phyloP scores from a whole-genome alignment of 2,113 vertebrate species.

The Ptilonorhynchus violaceus region DNA sequence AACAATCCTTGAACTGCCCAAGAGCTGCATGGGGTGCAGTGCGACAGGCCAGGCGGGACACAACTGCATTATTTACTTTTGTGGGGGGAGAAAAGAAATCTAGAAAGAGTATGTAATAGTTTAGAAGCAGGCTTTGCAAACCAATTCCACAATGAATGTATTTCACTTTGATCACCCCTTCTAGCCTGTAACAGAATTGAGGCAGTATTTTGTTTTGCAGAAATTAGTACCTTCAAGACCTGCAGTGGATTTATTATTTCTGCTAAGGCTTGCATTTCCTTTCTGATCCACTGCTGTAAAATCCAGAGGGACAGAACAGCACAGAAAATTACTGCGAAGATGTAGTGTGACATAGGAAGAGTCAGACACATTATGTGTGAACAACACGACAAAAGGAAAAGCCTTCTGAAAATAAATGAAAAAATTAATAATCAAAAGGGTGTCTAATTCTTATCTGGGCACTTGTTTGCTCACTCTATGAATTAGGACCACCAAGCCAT shows the following conservation, averaged over 20 bases:
- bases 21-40: not conserved
- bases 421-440: conserved; percentile 55
- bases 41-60: not conserved
- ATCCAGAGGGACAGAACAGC: conserved; percentile 63
- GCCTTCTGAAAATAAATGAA: conserved; percentile 51
- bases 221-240: conserved; percentile 66
- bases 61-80: not conserved
- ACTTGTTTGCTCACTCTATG: not conserved
- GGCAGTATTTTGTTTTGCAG: conserved; percentile 60
- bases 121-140: conserved; percentile 39
- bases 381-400: conserved; percentile 57
- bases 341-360: conserved; percentile 63
- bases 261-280: conserved; percentile 59
- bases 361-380: conserved; percentile 58
- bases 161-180: conserved; percentile 59
- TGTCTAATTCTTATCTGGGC: conserved; percentile 32
- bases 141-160: conserved; percentile 53
- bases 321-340: conserved; percentile 55
- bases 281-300: conserved; percentile 67
- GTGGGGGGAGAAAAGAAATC: not conserved
- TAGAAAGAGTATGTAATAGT: not conserved
- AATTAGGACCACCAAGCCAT: not conserved
- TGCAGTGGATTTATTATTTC: conserved; percentile 68
- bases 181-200: conserved; percentile 48
- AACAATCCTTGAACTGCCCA: not conserved